These are phyloP conservation scores for Neostethus bicornis DNA, from an alignment of 2,797 vertebrate genomes.

Conservation along the genomic window DNA sequence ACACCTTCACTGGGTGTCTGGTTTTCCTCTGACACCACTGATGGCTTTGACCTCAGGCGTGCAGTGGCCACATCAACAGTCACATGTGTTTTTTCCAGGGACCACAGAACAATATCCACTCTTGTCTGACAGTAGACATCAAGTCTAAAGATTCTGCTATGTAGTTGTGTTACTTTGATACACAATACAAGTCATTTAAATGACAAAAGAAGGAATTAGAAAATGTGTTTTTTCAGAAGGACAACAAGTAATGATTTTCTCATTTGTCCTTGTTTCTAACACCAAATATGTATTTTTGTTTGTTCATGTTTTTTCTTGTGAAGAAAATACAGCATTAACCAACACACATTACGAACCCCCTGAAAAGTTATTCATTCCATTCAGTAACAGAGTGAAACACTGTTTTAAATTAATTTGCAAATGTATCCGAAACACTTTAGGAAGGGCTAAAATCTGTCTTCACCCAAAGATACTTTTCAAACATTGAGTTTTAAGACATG, in stretches of 20 bases:
- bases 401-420: not conserved
- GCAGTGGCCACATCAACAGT: constrained; percentile 39
- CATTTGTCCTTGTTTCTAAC: not conserved
- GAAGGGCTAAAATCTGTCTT: not conserved
- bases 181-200: not conserved
- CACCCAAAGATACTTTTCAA: not conserved
- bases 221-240: not conserved
- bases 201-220: not conserved
- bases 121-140: not conserved
- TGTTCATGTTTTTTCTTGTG: not conserved
- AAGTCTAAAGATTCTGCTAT: constrained; percentile 1
- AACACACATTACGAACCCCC: too few species aligned
- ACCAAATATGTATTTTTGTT: not conserved
- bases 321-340: too few species aligned
- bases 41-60: constrained; percentile 68
- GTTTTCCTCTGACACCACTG: constrained; percentile 67
- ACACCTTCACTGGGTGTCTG: constrained; percentile 63
- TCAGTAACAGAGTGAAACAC: not conserved
- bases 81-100: constrained; percentile 34
- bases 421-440: not conserved
- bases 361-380: too few species aligned
- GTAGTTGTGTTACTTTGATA: not conserved
- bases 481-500: not conserved
- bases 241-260: not conserved
- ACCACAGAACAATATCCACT: constrained; percentile 14